phyloP scores from a whole-genome alignment of 2,113 vertebrate genomes.

The Psilopsiagon aymara region DNA sequence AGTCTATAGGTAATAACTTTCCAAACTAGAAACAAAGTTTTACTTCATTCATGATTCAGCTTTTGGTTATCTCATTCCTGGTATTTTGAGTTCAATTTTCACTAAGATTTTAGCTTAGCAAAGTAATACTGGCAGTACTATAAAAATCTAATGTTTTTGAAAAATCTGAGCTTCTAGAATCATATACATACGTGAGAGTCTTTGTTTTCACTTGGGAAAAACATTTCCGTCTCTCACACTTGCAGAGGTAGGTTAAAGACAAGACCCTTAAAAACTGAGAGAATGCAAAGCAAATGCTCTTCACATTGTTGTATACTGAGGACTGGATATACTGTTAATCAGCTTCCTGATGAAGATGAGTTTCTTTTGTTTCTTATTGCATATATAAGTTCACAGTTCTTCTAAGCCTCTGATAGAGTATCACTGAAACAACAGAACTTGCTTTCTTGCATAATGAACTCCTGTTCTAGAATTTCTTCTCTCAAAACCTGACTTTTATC shows the following conservation, averaged over 20 bases:
- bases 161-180: background rate
- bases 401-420: background rate
- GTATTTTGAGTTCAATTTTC: conserved; percentile 14
- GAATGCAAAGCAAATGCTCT: background rate
- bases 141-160: background rate
- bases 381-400: background rate
- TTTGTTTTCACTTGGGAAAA: background rate
- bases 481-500: background rate
- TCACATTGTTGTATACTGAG: background rate
- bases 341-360: background rate
- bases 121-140: background rate
- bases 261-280: background rate
- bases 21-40: background rate
- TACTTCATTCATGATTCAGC: background rate
- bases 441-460: background rate
- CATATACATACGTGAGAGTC: background rate
- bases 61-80: background rate
- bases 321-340: background rate
- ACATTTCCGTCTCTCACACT: background rate
- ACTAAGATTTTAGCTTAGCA: background rate
- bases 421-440: background rate
- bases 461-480: background rate
- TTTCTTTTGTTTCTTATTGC: background rate
- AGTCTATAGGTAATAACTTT: background rate
- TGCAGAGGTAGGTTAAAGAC: background rate